Evolutionary conservation across 2,888 invertebrate species (phyloP).

Genomic region (Sinelater perroti): DNA sequence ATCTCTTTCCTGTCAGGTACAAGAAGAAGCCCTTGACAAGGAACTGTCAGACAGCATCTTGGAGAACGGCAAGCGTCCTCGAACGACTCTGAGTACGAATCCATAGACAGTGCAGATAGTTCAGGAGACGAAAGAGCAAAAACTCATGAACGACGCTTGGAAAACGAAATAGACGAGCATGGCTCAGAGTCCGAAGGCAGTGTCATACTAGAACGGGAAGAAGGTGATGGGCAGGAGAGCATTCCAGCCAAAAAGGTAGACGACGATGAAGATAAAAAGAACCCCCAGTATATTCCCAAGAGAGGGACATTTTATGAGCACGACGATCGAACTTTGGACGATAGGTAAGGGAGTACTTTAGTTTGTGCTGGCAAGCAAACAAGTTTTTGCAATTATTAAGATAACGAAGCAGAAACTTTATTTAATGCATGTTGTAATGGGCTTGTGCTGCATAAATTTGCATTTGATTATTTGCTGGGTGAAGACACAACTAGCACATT

Average conservation of each 20-base stretch:
- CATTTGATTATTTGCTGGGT: no score
- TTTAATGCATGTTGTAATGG: no score
- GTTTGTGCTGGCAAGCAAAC: no score
- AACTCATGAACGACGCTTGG: slow-evolving; percentile 15
- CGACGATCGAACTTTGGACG: slow-evolving; percentile 85
- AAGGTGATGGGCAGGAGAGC: slow-evolving; percentile 77
- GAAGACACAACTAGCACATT: no score
- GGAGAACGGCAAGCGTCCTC: slow-evolving; percentile 45
- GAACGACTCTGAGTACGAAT: slow-evolving; percentile 55
- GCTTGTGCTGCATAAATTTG: no score
- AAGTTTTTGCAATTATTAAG: no score
- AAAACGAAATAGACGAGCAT: slow-evolving; percentile 42
- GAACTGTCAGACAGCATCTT: slow-evolving; percentile 19
- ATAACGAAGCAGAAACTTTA: no score
- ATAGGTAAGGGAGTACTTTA: slow-evolving; percentile 64
- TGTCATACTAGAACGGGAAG: slow-evolving; percentile 70
- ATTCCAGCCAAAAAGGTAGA: slow-evolving; percentile 75
- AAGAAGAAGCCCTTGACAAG: slow-evolving; percentile 7
- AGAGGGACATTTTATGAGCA: slow-evolving; percentile 97
- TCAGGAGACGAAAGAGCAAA: slow-evolving; percentile 50
- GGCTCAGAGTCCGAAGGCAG: slow-evolving; percentile 60
- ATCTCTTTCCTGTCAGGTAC: slow-evolving; percentile 5
- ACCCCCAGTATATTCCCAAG: slow-evolving; percentile 97
- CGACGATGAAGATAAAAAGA: slow-evolving; percentile 92
- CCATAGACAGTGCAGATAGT: slow-evolving; percentile 29